A percentile compares a stretch with the other conserved stretches of the same genome.
Conservation (phyloP, 2,888 invertebrate genomes). For the Trichopria drosophilae region DNA sequence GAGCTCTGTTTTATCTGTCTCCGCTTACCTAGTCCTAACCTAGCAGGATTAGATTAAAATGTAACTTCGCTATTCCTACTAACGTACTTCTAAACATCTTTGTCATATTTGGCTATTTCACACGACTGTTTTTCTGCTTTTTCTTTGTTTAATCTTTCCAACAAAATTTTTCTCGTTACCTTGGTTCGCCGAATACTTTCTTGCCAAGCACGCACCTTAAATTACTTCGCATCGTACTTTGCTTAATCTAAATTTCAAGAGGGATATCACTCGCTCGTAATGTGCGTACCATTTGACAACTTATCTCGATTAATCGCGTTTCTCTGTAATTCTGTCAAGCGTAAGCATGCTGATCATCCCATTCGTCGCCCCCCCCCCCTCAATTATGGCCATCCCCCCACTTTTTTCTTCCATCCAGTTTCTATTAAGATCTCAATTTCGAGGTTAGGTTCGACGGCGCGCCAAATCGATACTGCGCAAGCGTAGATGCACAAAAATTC, state of each 20-base stretch:
- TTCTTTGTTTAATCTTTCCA: no score
- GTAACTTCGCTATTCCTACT: slow-evolving; percentile 41
- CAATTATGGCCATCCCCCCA: no score
- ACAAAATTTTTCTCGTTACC: no score
- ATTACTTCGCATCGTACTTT: not conserved
- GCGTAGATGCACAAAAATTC: no score
- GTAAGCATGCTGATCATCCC: no score
- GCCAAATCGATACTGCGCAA: no score
- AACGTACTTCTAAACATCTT: slow-evolving; percentile 45
- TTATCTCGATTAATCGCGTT: slow-evolving; percentile 1
- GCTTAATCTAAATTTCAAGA: not conserved
- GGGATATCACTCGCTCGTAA: slow-evolving; percentile 49
- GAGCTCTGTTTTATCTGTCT: slow-evolving; percentile 30
- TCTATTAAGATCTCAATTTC: no score
- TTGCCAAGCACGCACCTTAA: slow-evolving; percentile 24
- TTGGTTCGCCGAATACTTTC: slow-evolving; percentile 29
- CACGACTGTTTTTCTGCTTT: slow-evolving; percentile 35
- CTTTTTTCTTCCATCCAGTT: no score
- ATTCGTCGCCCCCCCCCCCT: no score
- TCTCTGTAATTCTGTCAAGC: no score
- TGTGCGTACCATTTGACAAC: slow-evolving; percentile 45
- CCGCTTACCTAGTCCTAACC: slow-evolving; percentile 36
- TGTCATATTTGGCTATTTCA: slow-evolving; percentile 54
- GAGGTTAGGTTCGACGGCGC: no score
- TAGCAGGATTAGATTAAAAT: slow-evolving; percentile 47